A percentile compares a stretch with the other conserved stretches of the same genome.
Evolutionary conservation across 2,888 invertebrate species (phyloP).

Genomic region (Rhogogaster chlorosoma): DNA sequence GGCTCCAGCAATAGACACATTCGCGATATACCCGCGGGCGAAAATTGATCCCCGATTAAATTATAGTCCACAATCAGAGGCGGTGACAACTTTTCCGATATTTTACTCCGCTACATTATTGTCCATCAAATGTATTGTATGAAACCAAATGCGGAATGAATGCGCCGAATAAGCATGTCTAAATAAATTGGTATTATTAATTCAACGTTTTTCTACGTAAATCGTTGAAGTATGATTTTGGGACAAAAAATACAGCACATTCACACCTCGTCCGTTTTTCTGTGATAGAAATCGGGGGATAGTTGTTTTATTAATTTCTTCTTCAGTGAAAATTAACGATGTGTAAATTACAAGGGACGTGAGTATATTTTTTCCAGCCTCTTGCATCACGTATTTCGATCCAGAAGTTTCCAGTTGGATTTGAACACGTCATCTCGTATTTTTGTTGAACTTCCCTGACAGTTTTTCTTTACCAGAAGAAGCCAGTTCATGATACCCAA

Average conservation of each 20-base stretch:
- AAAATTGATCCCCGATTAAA: constrained; percentile 19
- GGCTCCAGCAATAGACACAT: neutral
- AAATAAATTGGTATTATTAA: neutral
- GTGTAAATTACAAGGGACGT: neutral
- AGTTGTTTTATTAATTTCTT: neutral
- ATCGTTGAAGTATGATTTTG: neutral
- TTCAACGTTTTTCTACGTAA: neutral
- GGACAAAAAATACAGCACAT: neutral
- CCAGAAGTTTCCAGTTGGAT: neutral
- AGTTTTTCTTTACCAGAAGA: neutral
- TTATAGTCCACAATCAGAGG: neutral
- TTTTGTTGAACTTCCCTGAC: neutral
- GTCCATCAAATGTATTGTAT: neutral
- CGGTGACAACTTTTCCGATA: neutral
- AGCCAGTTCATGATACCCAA: constrained; percentile 11
- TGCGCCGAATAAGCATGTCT: neutral
- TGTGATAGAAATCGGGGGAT: neutral
- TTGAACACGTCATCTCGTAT: neutral
- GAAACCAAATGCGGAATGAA: neutral
- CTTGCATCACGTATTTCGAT: neutral
- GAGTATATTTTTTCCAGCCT: neutral
- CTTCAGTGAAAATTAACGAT: neutral
- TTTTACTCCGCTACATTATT: neutral
- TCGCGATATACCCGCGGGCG: neutral
- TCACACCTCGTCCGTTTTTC: neutral